Conservation (phyloP, 37 sponge, comb jelly and placozoan genomes). For the Dysidea cf. avara region DNA sequence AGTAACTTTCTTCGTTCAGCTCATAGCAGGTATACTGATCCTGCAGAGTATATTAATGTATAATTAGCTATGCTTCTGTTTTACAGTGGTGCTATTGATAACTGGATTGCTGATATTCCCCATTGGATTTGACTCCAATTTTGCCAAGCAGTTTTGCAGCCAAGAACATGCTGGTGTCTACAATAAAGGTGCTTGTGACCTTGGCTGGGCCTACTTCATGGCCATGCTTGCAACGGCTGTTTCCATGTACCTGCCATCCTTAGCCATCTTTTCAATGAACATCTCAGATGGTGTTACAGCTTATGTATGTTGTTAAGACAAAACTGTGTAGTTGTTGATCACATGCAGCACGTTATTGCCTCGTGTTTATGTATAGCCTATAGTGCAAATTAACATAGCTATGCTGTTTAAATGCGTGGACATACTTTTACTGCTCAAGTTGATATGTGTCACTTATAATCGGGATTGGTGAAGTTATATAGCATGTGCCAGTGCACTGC, state of each 20-base stretch:
- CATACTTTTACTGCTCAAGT: no score
- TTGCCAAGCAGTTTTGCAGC: slow-evolving; percentile 58
- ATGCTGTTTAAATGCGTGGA: no score
- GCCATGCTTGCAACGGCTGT: slow-evolving; percentile 65
- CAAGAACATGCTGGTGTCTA: slow-evolving; percentile 36
- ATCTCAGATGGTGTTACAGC: slow-evolving; percentile 66
- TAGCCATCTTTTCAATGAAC: slow-evolving; percentile 78
- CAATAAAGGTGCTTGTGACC: slow-evolving; percentile 47
- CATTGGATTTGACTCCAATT: slow-evolving; percentile 55
- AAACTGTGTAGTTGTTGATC: neutral
- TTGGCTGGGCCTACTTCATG: slow-evolving; percentile 49
- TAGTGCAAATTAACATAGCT: no score
- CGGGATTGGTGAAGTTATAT: no score
- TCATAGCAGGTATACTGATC: slow-evolving; percentile 38
- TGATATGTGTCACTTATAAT: no score
- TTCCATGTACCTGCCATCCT: slow-evolving; percentile 65
- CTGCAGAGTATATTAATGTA: neutral
- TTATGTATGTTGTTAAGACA: slow-evolving; percentile 58
- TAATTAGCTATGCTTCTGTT: neutral
- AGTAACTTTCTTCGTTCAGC: slow-evolving; percentile 54
- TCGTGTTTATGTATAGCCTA: no score
- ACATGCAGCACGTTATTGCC: no score
- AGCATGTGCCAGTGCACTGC: no score
- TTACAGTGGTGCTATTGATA: slow-evolving; percentile 41
- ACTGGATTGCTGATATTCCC: slow-evolving; percentile 51